phyloP scores from a whole-genome alignment of 2,888 invertebrate genomes.

The Boloria selene region DNA sequence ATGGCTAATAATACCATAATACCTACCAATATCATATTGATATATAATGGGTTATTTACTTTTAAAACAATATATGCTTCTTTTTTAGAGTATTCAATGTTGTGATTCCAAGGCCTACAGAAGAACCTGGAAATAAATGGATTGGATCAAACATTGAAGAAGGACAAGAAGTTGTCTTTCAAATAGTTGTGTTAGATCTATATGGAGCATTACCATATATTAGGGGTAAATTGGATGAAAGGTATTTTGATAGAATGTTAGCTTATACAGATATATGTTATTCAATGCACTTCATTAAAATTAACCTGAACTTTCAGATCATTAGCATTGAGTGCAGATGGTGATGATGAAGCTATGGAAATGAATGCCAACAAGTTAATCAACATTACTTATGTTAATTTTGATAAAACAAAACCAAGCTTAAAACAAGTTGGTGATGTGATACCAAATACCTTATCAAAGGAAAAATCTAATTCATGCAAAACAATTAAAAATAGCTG shows the following conservation, averaged over 20 bases:
- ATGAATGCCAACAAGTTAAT: slow-evolving; percentile 49
- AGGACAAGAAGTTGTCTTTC: slow-evolving; percentile 84
- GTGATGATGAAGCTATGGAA: slow-evolving; percentile 56
- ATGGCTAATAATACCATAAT: slow-evolving; percentile 25
- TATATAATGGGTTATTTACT: neutral
- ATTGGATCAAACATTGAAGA: slow-evolving; percentile 78
- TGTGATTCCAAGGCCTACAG: slow-evolving; percentile 83
- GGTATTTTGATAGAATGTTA: slow-evolving; percentile 51
- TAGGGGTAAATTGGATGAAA: slow-evolving; percentile 81
- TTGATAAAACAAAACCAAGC: slow-evolving; percentile 71
- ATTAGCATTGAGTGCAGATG: slow-evolving; percentile 56
- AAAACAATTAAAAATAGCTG: slow-evolving; percentile 45
- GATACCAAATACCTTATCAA: slow-evolving; percentile 47
- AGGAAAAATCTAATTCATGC: slow-evolving; percentile 38
- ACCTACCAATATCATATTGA: no score
- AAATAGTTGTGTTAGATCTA: slow-evolving; percentile 81
- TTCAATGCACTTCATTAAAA: neutral
- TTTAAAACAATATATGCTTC: neutral
- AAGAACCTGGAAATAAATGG: slow-evolving; percentile 80
- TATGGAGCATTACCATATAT: slow-evolving; percentile 85
- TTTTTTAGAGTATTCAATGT: slow-evolving; percentile 85
- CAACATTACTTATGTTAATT: slow-evolving; percentile 67
- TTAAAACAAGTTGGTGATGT: slow-evolving; percentile 59
- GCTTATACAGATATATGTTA: neutral
- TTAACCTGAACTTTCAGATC: slow-evolving; percentile 50